A percentile compares a stretch with the other conserved stretches of the same genome.
phyloP scores from a whole-genome alignment of 2,888 invertebrate species.

The Julus scanicus region DNA sequence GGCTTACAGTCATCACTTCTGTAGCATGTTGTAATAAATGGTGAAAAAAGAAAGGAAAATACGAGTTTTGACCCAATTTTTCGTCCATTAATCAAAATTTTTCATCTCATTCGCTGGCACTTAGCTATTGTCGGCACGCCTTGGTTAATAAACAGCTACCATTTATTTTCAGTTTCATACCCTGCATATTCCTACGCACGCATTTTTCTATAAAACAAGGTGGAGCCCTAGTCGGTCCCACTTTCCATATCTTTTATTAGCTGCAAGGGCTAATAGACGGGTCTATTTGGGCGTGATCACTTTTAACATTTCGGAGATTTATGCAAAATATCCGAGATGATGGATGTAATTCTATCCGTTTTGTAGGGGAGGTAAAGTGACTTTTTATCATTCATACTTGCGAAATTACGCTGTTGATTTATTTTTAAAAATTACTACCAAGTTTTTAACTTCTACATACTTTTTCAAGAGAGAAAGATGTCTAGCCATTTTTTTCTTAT shows the following conservation, averaged over 20 bases:
- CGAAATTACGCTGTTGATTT: too few relatives aligned
- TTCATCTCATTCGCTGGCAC: background rate
- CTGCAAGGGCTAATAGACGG: background rate
- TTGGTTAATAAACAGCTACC: background rate
- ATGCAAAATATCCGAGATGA: conserved; percentile 21
- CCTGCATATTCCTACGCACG: background rate
- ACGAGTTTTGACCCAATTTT: conserved; percentile 23
- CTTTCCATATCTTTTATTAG: background rate
- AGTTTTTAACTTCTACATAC: too few relatives aligned
- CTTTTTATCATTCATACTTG: background rate
- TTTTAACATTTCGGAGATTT: background rate
- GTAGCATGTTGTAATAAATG: too few relatives aligned
- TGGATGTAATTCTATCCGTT: background rate
- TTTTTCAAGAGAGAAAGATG: too few relatives aligned
- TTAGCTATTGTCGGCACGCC: background rate
- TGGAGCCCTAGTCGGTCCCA: background rate
- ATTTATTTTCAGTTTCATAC: background rate
- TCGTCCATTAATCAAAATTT: conserved; percentile 2
- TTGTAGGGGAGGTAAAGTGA: background rate
- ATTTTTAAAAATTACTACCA: too few relatives aligned
- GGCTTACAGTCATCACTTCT: too few relatives aligned
- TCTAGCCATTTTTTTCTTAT: too few relatives aligned
- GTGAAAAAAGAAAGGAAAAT: background rate
- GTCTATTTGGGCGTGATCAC: background rate
- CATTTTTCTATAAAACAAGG: conserved; percentile 32